Conservation (phyloP, 2,888 invertebrate species). For the Anoncus sp. region DNA sequence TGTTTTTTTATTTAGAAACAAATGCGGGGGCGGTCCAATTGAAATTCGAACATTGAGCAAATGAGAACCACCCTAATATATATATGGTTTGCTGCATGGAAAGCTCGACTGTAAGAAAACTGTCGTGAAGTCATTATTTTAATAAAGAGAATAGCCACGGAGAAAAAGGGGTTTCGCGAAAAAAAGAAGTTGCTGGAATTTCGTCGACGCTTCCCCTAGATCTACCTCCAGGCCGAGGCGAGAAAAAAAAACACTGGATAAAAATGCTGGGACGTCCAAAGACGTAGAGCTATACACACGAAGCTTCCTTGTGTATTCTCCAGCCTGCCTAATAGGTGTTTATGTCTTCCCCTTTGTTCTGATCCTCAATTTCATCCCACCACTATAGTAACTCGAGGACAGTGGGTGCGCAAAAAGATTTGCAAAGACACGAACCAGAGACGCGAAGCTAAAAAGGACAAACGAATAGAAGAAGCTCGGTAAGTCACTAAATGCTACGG, state of each 20-base stretch:
- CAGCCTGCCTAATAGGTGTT: slow-evolving; percentile 51
- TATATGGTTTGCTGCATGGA: slow-evolving; percentile 18
- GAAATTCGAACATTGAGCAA: no score
- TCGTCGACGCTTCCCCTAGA: slow-evolving; percentile 28
- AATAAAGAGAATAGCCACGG: slow-evolving; percentile 53
- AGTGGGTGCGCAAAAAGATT: slow-evolving; percentile 33
- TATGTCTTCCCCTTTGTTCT: slow-evolving; percentile 58
- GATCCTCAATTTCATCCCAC: slow-evolving; percentile 39
- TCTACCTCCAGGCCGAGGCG: neutral
- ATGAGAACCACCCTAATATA: no score
- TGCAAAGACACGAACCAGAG: slow-evolving; percentile 23
- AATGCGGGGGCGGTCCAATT: no score
- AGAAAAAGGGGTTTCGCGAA: slow-evolving; percentile 2
- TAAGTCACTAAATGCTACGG: slow-evolving; percentile 32
- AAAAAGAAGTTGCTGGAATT: slow-evolving; percentile 34
- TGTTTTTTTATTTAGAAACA: no score
- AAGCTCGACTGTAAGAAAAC: slow-evolving; percentile 46
- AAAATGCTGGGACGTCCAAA: slow-evolving; percentile 24
- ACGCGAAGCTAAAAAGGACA: slow-evolving; percentile 11
- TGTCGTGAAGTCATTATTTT: slow-evolving; percentile 53
- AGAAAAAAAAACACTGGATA: slow-evolving; percentile 8
- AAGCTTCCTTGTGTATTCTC: slow-evolving; percentile 26
- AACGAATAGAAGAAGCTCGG: slow-evolving; percentile 6
- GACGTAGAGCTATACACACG: slow-evolving; percentile 11
- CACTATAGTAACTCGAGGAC: neutral